Evolutionary conservation across 2,888 invertebrate genomes (phyloP), one percentile per base, ranked within the genome.

Genomic region (Patella caerulea): DNA sequence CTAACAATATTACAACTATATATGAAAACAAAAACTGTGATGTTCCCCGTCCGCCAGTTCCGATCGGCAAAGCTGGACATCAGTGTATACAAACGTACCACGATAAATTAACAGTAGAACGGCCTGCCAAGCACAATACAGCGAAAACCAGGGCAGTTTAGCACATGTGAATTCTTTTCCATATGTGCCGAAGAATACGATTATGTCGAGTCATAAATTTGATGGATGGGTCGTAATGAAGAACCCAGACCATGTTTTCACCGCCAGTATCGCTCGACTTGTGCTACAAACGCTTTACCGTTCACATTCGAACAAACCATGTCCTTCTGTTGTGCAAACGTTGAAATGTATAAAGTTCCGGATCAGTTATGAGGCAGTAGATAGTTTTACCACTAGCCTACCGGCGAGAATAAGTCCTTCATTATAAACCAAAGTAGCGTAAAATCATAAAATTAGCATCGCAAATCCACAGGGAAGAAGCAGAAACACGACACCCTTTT

Each of bases 171-270:
- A 24, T 65, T 24, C 19, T 65, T 65, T 65, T 24, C 65, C 65
- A 65, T 65, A 65, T 65, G 65, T 65, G 19, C 65, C 65, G 19
- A 24, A 24, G 65, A 65, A 65, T 65, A 65, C 65, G 24, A 24
- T 65, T 65, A 65, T 65, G 19, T 65, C 65, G 19, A 65, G 19
- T 65, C 65, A 65, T 65, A 65, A 65, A 65, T 65, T 65, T 65
- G 65, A 65, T 65, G 65, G 65, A 65, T 65, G 65, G 65, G 19
- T 24, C 65, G 65, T 65, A 65, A 65, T 65, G 65, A 65, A 65
- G 19, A 65, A 65, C 24, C 19, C 65, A 65, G 65, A 65, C 65
- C 24, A 24, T 24, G 65, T 19, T 19, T 65, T 65, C 65, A 65
- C 65, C 65, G 24, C 65, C 65, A 19, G 65, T 24, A 65, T 65